Percentiles rank a stretch among this genome's conserved stretches.
These are phyloP conservation scores for Drosophila meridionalis DNA, from an alignment of 2,888 invertebrate genomes.

Conservation along the genomic window DNA sequence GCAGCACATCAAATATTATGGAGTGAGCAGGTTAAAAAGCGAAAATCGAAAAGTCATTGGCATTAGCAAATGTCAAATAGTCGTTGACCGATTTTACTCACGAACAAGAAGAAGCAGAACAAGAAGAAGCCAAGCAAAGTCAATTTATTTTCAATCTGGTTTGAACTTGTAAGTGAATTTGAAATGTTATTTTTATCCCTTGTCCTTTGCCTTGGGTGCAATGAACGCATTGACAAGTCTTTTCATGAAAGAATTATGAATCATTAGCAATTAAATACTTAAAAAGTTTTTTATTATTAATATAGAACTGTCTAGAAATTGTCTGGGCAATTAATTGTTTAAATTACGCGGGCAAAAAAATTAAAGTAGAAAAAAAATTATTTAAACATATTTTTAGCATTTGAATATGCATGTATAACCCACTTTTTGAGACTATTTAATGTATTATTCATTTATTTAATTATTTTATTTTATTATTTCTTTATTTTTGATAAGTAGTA, in stretches of 20 bases:
- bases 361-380: neutral
- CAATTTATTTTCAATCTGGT: slow-evolving; percentile 22
- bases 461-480: too few species aligned
- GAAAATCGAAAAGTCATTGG: slow-evolving; percentile 16
- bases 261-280: neutral
- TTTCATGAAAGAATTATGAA: neutral
- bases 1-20: slow-evolving; percentile 7
- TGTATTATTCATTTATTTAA: too few species aligned
- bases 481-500: too few species aligned
- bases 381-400: neutral
- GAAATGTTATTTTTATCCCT: neutral
- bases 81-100: slow-evolving; percentile 22
- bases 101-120: too few species aligned
- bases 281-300: neutral
- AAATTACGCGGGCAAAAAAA: neutral
- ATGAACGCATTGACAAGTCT: neutral
- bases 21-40: neutral
- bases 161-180: slow-evolving; percentile 6
- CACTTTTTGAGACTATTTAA: too few species aligned
- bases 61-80: slow-evolving; percentile 24
- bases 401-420: too few species aligned
- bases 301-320: slow-evolving; percentile 18
- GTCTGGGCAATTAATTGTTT: neutral
- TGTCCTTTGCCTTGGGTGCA: slow-evolving; percentile 11
- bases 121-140: slow-evolving; percentile 31